Evolutionary conservation across 2,888 invertebrate species (phyloP).

Genomic region (Oxystoma pomonae): DNA sequence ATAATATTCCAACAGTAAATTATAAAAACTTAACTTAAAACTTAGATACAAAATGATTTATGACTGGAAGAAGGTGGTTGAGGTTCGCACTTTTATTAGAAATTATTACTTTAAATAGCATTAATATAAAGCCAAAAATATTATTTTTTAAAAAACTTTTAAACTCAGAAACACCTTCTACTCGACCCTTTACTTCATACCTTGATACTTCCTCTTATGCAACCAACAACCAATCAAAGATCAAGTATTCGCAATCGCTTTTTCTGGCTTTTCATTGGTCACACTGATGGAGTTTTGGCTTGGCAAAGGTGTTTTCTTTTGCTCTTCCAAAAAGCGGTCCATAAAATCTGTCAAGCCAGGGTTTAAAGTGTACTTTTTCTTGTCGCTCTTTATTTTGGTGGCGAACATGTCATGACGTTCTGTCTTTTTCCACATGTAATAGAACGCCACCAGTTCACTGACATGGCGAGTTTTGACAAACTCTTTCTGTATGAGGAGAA

Average conservation of each 20-base stretch:
- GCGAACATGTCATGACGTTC: conserved; percentile 93
- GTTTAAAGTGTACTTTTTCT: conserved; percentile 88
- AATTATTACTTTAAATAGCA: no score
- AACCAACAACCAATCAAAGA: background rate
- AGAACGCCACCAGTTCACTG: conserved; percentile 95
- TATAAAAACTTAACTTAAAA: no score
- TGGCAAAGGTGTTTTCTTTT: no score
- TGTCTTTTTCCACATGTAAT: conserved; percentile 97
- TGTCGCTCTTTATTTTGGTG: conserved; percentile 82
- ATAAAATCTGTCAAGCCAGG: conserved; percentile 92
- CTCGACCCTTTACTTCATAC: no score
- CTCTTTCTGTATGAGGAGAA: conserved; percentile 81
- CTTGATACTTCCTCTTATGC: no score
- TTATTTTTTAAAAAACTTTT: no score
- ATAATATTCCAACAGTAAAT: no score
- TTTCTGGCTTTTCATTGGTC: conserved; percentile 59
- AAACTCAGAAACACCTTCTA: no score
- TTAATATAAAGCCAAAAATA: no score
- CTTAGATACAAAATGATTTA: no score
- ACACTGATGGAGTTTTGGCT: conserved; percentile 66
- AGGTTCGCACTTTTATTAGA: no score
- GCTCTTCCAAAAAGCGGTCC: conserved; percentile 88
- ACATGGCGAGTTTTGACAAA: conserved; percentile 78
- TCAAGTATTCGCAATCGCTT: background rate
- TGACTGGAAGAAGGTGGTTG: no score